Percentiles rank a stretch among this genome's conserved stretches.
Evolutionary conservation across 2,888 invertebrate species (phyloP).

Genomic region (Slavum lentiscoides): DNA sequence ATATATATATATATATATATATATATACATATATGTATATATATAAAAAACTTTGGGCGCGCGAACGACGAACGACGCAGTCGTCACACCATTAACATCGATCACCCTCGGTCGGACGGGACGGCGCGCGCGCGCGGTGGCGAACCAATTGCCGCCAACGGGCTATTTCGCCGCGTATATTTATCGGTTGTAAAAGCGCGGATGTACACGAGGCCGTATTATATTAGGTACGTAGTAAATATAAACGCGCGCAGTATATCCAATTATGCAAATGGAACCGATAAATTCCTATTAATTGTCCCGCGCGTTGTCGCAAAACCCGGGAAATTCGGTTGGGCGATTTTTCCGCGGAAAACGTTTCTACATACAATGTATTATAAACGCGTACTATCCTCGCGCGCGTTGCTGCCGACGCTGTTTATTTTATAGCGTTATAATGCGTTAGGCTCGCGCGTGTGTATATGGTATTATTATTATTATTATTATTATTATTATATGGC

Average conservation of each 20-base stretch:
- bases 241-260: slow-evolving; percentile 19
- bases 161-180: neutral
- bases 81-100: slow-evolving; percentile 33
- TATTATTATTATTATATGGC: neutral
- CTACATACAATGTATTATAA: neutral
- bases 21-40: too few species aligned
- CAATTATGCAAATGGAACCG: slow-evolving; percentile 52
- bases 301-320: neutral
- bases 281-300: slow-evolving; percentile 53
- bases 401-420: neutral
- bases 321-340: neutral
- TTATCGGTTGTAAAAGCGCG: too few species aligned
- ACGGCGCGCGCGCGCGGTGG: neutral
- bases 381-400: neutral
- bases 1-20: too few species aligned
- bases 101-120: neutral
- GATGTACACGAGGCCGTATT: neutral
- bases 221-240: too few species aligned
- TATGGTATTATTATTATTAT: too few species aligned
- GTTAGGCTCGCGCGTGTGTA: neutral
- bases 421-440: neutral
- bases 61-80: neutral
- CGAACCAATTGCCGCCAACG: slow-evolving; percentile 13
- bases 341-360: slow-evolving; percentile 7
- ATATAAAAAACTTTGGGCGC: too few species aligned